Evolutionary conservation across 2,113 vertebrate genomes (phyloP).

Genomic region (Ovis aries): ARS-UI_Ramb_v3.0 NC_056079.1:11506001-11506500

Average conservation of each 20-base stretch:
- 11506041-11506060: background rate
- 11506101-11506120: background rate
- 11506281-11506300: background rate
- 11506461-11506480: background rate
- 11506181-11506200: background rate
- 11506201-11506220: background rate
- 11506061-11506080: background rate
- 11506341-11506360: background rate
- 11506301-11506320: background rate
- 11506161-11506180: background rate
- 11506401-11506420: background rate
- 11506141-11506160: background rate
- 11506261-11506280: background rate
- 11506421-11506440: background rate
- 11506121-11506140: background rate
- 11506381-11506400: background rate
- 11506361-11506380: background rate
- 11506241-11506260: background rate
- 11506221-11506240: background rate
- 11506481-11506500: background rate
- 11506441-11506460: background rate
- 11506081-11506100: background rate
- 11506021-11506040: background rate
- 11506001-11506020: background rate
- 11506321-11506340: background rate